Percentiles rank a stretch among this genome's conserved stretches.
Evolutionary conservation across 2,113 vertebrate species (phyloP).

Genomic region (Eurypyga helias): DNA sequence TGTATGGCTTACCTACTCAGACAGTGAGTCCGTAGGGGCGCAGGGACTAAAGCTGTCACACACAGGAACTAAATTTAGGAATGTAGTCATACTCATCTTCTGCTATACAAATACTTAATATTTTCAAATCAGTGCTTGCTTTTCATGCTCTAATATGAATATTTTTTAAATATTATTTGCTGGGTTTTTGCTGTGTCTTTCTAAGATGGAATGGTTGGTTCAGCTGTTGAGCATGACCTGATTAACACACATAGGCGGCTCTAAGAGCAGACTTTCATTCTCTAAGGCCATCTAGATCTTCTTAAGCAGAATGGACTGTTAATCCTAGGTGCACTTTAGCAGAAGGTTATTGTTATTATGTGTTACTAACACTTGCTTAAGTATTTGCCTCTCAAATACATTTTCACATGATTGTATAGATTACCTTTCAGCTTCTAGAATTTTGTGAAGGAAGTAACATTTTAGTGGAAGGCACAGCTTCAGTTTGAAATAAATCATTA

Average conservation of each 20-base stretch:
- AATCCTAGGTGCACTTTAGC: slow-evolving; percentile 31
- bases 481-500: background rate
- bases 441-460: background rate
- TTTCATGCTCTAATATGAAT: background rate
- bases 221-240: slow-evolving; percentile 1
- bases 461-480: background rate
- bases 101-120: background rate
- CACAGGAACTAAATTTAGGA: background rate
- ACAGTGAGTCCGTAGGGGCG: background rate
- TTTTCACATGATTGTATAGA: background rate
- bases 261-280: slow-evolving; percentile 26
- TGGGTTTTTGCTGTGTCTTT: background rate
- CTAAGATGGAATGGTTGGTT: background rate
- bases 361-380: background rate
- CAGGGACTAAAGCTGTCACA: background rate
- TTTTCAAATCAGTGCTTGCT: background rate
- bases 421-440: background rate
- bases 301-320: slow-evolving; percentile 36
- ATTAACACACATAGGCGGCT: background rate
- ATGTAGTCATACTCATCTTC: background rate
- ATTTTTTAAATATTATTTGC: background rate
- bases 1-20: background rate
- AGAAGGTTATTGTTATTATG: slow-evolving; percentile 16
- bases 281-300: background rate
- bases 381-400: background rate